These are phyloP conservation scores for Thunnus maccoyii DNA, from an alignment of 2,113 vertebrate species.

Conservation along the genomic window DNA sequence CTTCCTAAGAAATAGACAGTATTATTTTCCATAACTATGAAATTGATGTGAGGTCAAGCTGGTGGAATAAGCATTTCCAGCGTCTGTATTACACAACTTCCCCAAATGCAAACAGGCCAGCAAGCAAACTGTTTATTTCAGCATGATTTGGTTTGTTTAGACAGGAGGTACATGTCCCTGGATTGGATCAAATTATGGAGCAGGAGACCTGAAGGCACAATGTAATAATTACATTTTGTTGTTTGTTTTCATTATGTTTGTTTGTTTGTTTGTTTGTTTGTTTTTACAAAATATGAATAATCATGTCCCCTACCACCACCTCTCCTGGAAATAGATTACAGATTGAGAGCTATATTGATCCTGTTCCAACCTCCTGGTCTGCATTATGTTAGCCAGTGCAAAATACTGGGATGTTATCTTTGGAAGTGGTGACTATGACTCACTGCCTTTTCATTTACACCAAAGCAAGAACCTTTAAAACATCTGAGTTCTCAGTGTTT, in stretches of 20 bases:
- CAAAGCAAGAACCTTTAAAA: neutral
- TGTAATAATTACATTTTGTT: neutral
- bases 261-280: neutral
- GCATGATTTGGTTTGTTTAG: neutral
- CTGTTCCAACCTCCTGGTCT: neutral
- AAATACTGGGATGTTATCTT: neutral
- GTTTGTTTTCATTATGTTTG: neutral
- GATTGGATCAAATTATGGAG: neutral
- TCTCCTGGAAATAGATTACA: neutral
- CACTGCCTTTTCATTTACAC: neutral
- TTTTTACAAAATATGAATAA: neutral
- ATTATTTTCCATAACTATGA: neutral
- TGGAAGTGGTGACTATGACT: slow-evolving; percentile 2
- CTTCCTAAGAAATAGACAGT: neutral
- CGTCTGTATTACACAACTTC: slow-evolving; percentile 24
- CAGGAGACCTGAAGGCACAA: neutral
- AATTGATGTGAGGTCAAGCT: neutral
- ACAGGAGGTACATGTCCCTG: neutral
- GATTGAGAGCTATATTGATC: neutral
- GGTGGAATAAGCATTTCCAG: neutral
- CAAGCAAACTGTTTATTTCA: neutral
- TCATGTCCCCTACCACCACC: neutral
- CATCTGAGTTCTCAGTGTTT: neutral
- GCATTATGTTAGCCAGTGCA: neutral
- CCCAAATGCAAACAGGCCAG: slow-evolving; percentile 5